Evolutionary conservation across 2,888 invertebrate species (phyloP), one percentile per base, ranked within the genome.

Genomic region (Tenodera sinensis): DNA sequence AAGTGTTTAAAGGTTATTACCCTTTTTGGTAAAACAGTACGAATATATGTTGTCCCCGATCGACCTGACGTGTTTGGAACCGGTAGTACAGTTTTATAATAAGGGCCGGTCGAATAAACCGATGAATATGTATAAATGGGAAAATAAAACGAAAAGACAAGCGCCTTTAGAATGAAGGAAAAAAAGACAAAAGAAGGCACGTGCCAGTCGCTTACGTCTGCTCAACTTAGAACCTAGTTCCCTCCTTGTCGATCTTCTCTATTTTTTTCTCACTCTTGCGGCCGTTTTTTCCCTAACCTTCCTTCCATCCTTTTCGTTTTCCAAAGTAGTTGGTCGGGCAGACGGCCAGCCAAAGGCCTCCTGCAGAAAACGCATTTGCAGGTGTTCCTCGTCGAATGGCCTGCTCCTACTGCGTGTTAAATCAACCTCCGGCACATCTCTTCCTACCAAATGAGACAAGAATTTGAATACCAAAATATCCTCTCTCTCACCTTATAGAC

Each of bases 161-260:
- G 1, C 54, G 20, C 54, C 54, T 71, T 25, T 71, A 47, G 27
- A 85, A 47, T n/a, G 12, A 85, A 85, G 54, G 28, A 27, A 86
- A 86, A 85, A 84, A 86, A 86, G 86, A 86, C 86, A 86, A 86
- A 86, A 86, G 86, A 28, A 86, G 86, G 86, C 86, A 86, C 86
- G 86, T 86, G 86, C 81, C 86, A 20, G 54, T 71, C 54, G 54
- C 86, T 42, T 86, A 47, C 71, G 81, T 86, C 86, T 85, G 47
- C 85, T 42, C 71, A 71, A 54, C 85, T 71, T 85, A 84, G 47
- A 84, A 34, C 84, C 84, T n/a, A 84, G 84, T 47, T 30, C 54
- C 81, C 86, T 30, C 54, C 47, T 27, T 15, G 85, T 85, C 85
- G 54, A 85, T 85, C 47, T 28, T 47, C 86, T 71, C 20, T 20